These are phyloP conservation scores for Mesocricetus auratus DNA, from an alignment of 2,113 vertebrate genomes.

Conservation along the genomic window DNA sequence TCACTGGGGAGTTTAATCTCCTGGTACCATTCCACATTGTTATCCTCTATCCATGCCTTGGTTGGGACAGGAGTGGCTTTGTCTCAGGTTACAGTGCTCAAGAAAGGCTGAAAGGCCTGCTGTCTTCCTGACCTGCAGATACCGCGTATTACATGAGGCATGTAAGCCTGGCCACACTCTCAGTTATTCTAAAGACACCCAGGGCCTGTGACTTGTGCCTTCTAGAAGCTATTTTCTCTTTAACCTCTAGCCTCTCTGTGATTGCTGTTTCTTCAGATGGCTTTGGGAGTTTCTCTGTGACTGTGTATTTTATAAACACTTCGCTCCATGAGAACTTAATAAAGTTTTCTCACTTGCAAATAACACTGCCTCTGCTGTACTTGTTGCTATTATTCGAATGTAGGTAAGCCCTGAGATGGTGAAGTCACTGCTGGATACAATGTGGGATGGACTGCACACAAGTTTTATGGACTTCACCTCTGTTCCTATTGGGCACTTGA, in stretches of 20 bases:
- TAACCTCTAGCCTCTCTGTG: background rate
- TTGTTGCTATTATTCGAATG: background rate
- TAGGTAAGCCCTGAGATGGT: background rate
- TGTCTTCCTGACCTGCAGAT: background rate
- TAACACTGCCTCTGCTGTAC: background rate
- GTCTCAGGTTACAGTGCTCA: background rate
- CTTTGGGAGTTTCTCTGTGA: background rate
- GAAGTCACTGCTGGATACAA: background rate
- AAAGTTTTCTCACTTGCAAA: constrained; percentile 20
- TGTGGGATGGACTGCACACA: background rate
- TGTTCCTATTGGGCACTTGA: constrained; percentile 66
- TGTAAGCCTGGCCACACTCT: background rate
- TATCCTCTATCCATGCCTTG: background rate
- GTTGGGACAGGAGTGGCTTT: background rate
- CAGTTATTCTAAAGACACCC: background rate
- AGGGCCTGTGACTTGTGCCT: background rate
- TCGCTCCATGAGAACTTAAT: background rate
- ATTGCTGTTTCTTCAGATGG: background rate
- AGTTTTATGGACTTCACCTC: constrained; percentile 76
- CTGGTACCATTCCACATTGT: background rate
- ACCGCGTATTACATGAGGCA: fast-evolving
- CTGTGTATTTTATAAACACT: background rate
- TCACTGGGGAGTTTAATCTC: background rate
- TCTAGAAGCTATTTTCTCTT: background rate
- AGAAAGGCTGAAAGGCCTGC: background rate